phyloP scores from a whole-genome alignment of 2,888 invertebrate species.

The Myopa tessellatipennis region DNA sequence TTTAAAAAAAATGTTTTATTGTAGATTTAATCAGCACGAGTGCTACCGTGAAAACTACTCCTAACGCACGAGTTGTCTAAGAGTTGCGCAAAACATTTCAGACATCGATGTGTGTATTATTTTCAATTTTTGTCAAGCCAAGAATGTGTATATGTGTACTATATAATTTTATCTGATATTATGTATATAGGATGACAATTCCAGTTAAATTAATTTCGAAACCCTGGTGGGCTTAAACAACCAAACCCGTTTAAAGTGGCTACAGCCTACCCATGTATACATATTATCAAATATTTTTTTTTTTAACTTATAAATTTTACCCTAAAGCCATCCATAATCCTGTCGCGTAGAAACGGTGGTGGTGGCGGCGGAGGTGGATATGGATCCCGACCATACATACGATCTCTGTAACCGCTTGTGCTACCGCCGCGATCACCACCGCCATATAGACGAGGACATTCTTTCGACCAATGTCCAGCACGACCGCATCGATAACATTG shows the following conservation, averaged over 20 bases:
- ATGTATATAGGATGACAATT: constrained; percentile 8
- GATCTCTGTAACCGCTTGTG: constrained; percentile 80
- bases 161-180: too few species aligned
- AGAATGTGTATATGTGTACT: too few species aligned
- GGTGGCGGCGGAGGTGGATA: constrained; percentile 91
- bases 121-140: too few species aligned
- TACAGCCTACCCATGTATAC: background rate
- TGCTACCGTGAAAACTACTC: too few species aligned
- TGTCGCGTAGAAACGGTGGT: constrained; percentile 89
- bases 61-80: too few species aligned
- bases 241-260: background rate
- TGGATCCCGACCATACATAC: constrained; percentile 87
- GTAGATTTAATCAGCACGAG: too few species aligned
- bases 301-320: constrained; percentile 69
- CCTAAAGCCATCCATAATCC: constrained; percentile 91
- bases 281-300: background rate
- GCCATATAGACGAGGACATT: constrained; percentile 88
- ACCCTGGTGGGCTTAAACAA: background rate
- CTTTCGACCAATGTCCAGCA: constrained; percentile 97
- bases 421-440: constrained; percentile 69
- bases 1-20: too few species aligned
- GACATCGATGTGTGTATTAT: too few species aligned
- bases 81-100: too few species aligned
- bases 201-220: background rate
- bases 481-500: constrained; percentile 95